Base-by-base conservation (phyloP, 2,888 invertebrate species). In the Brenthis hecate region DNA sequence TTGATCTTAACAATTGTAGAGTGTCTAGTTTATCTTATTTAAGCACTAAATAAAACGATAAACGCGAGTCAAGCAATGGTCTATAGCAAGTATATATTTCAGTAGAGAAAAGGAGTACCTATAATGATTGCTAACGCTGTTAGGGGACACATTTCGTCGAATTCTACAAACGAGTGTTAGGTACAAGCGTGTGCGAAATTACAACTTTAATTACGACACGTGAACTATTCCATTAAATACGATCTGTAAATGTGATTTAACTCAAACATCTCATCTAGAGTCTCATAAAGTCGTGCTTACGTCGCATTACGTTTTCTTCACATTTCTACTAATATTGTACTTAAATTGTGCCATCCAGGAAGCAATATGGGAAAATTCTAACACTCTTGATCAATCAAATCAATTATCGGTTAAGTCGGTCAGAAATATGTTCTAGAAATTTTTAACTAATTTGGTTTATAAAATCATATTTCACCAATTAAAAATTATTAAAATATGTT, bases 201-300 rank as follows among this genome's bases (percentile, higher is more conserved):
- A 63, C 68, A 63, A 48, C 54, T 66, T 69, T 66, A 69, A 71
- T 69, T 69, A 66, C 51, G 58, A 51, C 56, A 63, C 58, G 36
- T 56, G 63, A 71, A 55, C 68, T 62, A 55, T 55, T 43, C 60
- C 32, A 62, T 68, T 71, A 56, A 54, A 57, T 54, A 55, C 61
- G 51, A 62, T 51, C 55, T 66, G 19, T 19, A 6, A 16, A 62
- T 62, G 53, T 53, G 13, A 19, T 62, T 62, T 43, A 11, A 62
- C 8, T 62, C 14, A 14, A 53, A 62, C 14, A 16, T 16, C 13
- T 13, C 32, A 16, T 43, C 32, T 43, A 8, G 19, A 36, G 36
- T 36, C 51, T 53, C 3, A n/a, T 53, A 8, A 51, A 43, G 51
- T 13, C 32, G 28, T 28, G 16, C 51, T 51, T 43, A 51, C 8